Evolutionary conservation across 2,113 vertebrate genomes (phyloP), one percentile per base, ranked within the genome.

Genomic region (Hyaena hyaena): DNA sequence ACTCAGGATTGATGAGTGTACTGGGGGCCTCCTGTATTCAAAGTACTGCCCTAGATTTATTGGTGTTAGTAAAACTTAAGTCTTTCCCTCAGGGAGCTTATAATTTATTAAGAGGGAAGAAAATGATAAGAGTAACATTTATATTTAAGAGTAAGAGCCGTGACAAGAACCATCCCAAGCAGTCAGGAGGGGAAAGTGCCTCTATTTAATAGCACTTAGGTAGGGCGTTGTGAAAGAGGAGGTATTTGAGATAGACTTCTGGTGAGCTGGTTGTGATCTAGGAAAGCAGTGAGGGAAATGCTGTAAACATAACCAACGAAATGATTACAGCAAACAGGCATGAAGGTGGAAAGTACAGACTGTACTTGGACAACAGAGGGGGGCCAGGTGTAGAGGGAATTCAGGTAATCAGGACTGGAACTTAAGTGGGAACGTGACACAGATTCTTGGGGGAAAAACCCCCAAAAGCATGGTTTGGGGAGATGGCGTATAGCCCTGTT

Each of bases 61-160:
- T 66, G 21, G 88, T 45, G 48, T 4, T 82, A 39, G n/a, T 71
- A 53, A 86, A 63, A 86, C 33, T 58, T 8, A 61, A 63, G 11
- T 77, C 86, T 92, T 79, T 69, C 45, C 48, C 23, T 86, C 48
- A 53, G 89, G 48, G 77, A 96, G 48, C 43, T 83, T 95, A 19
- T 31, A 43, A 21, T 96, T 93, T 53, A 50, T 50, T 45, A 79
- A 35, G 79, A 90, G 76, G 53, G n/a, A 95, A 88, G 58, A 93
- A 83, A 85, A 63, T 33, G 48, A 12, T 66, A 80, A 83, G 33
- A 48, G 45, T 33, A 74, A 39, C 23, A 65, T 81, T 74, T 80
- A 80, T 73, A 26, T 63, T 35, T 74, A 83, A 50, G 71, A 77
- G 53, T 82, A 81, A 81, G n/a, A 88, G 28, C 28, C 33, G 23